Conservation (phyloP, 2,113 vertebrate genomes). For the Otus sunia region DNA sequence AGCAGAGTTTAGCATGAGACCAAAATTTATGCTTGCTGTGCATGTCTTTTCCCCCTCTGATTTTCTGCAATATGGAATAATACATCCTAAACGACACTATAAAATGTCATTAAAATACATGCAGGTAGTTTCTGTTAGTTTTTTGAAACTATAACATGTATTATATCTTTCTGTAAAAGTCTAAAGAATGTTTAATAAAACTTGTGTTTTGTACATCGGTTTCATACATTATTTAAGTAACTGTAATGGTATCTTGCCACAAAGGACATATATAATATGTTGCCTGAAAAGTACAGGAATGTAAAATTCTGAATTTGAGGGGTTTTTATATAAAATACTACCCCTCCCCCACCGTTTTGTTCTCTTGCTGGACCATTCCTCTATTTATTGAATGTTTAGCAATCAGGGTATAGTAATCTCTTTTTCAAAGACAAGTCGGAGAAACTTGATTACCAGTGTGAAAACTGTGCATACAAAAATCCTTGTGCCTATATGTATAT, state of each 20-base stretch:
- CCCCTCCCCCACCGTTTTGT: neutral
- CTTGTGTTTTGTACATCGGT: neutral
- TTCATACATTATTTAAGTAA: neutral
- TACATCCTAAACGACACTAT: neutral
- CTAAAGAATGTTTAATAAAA: neutral
- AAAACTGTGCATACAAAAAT: neutral
- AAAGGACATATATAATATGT: neutral
- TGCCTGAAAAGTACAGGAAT: neutral
- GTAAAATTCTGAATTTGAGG: neutral
- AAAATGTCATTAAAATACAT: neutral
- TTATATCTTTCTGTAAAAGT: neutral
- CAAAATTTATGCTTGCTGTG: neutral
- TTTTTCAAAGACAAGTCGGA: neutral
- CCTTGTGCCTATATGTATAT: neutral
- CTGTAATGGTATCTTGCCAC: fast-evolving
- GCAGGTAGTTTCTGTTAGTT: neutral
- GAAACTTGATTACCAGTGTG: neutral
- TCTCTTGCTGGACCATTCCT: neutral
- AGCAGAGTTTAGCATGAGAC: neutral
- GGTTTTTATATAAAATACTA: neutral
- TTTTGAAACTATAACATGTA: neutral
- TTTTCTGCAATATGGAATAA: neutral
- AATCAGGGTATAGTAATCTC: neutral
- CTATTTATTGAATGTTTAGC: neutral
- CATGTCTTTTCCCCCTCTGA: neutral